phyloP scores from a whole-genome alignment of 2,888 invertebrate species.

The Nymphalis polychloros region DNA sequence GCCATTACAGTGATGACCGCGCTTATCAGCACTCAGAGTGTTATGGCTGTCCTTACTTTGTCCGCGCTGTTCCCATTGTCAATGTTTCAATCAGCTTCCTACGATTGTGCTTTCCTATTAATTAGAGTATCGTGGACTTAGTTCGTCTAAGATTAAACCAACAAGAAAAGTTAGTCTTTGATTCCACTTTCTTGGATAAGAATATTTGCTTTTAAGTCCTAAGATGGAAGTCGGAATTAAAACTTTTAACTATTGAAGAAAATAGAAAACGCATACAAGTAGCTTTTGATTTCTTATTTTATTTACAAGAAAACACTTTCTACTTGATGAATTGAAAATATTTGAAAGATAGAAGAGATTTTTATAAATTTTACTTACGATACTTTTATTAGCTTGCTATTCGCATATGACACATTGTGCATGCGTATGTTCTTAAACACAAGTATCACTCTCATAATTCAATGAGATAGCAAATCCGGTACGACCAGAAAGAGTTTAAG shows the following conservation, averaged over 20 bases:
- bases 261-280: no score
- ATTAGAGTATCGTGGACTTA: conserved; percentile 21
- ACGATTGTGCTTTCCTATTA: conserved; percentile 11
- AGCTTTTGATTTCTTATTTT: no score
- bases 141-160: not conserved
- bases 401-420: no score
- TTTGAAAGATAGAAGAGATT: no score
- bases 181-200: conserved; percentile 8
- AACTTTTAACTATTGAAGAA: not conserved
- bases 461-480: no score
- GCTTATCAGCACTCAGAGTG: conserved; percentile 39
- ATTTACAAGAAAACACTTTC: no score
- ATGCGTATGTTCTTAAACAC: no score
- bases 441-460: no score
- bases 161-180: conserved; percentile 4
- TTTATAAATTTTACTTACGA: no score
- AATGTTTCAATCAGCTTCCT: conserved; percentile 23
- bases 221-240: not conserved
- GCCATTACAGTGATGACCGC: conserved; percentile 44
- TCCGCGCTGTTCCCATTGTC: conserved; percentile 21
- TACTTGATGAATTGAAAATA: no score
- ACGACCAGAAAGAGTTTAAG: no score
- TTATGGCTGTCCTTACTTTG: conserved; percentile 32
- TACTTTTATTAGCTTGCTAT: no score
- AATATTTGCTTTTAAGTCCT: conserved; percentile 3